Evolutionary conservation across 2,888 invertebrate species (phyloP).

Genomic region (Eristalinus aeneus): DNA sequence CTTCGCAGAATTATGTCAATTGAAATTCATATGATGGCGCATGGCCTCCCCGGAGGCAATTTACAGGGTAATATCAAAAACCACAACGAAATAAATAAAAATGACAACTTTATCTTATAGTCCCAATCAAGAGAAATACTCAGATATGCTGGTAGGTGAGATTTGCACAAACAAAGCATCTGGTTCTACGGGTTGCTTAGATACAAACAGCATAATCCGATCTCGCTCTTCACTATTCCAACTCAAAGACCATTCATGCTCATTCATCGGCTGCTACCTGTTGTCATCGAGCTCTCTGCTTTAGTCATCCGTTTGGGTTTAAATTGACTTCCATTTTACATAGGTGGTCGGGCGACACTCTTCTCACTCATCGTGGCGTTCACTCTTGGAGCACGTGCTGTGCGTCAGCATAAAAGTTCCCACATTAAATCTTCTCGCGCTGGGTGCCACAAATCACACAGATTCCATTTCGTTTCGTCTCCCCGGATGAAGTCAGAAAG

Average conservation of each 20-base stretch:
- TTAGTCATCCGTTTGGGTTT: slow-evolving; percentile 26
- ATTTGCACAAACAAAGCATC: slow-evolving; percentile 59
- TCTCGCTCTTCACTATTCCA: neutral
- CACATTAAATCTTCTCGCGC: slow-evolving; percentile 73
- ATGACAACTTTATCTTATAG: slow-evolving; percentile 62
- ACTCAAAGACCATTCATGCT: slow-evolving; percentile 44
- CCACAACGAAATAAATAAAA: slow-evolving; percentile 59
- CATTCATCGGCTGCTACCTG: slow-evolving; percentile 51
- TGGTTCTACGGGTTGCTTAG: slow-evolving; percentile 70
- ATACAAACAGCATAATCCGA: slow-evolving; percentile 49
- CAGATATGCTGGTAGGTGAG: slow-evolving; percentile 62
- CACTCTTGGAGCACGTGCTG: slow-evolving; percentile 72
- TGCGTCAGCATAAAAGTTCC: slow-evolving; percentile 72
- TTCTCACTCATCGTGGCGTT: slow-evolving; percentile 18
- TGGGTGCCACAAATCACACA: slow-evolving; percentile 68
- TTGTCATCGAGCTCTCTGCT: slow-evolving; percentile 62
- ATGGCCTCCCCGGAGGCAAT: slow-evolving; percentile 34
- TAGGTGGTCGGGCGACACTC: slow-evolving; percentile 27
- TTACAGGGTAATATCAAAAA: slow-evolving; percentile 65
- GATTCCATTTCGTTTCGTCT: slow-evolving; percentile 63
- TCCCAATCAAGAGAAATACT: slow-evolving; percentile 58
- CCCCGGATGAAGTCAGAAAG: slow-evolving; percentile 55
- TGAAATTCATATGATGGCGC: slow-evolving; percentile 57
- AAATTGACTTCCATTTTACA: slow-evolving; percentile 49
- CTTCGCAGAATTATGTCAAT: slow-evolving; percentile 53